Evolutionary conservation across 2,113 vertebrate species (phyloP).

Genomic region (Poeciliopsis turrubarensis): DNA sequence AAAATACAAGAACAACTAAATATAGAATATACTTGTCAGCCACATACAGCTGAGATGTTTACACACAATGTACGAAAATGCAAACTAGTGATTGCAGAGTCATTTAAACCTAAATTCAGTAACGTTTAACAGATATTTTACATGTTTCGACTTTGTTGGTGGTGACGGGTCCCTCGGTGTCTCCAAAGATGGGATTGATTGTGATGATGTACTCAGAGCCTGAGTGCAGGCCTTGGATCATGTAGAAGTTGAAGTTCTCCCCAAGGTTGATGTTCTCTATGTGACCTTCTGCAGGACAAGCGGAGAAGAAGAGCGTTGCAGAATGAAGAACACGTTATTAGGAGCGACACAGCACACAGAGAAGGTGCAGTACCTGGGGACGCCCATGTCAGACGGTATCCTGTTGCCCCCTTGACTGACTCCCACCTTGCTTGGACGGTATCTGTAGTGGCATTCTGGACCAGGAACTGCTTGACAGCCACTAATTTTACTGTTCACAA

Average conservation of each 20-base stretch:
- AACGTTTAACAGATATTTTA: slow-evolving; percentile 49
- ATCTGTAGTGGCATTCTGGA: slow-evolving; percentile 87
- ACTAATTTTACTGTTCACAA: slow-evolving; percentile 83
- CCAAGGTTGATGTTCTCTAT: slow-evolving; percentile 86
- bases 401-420: slow-evolving; percentile 83
- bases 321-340: not conserved
- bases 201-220: slow-evolving; percentile 84
- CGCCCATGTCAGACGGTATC: slow-evolving; percentile 89
- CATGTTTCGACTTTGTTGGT: slow-evolving; percentile 77
- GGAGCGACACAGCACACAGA: not conserved
- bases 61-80: not conserved
- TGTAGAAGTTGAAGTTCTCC: slow-evolving; percentile 84
- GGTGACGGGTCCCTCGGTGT: slow-evolving; percentile 83
- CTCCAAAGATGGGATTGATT: slow-evolving; percentile 89
- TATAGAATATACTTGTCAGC: too few relatives aligned
- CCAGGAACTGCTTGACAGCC: slow-evolving; percentile 79
- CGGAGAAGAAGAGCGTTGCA: not conserved
- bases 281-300: slow-evolving; percentile 78
- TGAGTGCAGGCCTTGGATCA: slow-evolving; percentile 86
- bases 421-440: slow-evolving; percentile 85
- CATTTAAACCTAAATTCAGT: not conserved
- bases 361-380: slow-evolving; percentile 77
- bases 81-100: not conserved
- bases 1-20: not conserved
- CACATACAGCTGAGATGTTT: not conserved